Evolutionary conservation across 2,888 invertebrate genomes (phyloP), one percentile per base, ranked within the genome.

Genomic region (Tiliacea aurago): DNA sequence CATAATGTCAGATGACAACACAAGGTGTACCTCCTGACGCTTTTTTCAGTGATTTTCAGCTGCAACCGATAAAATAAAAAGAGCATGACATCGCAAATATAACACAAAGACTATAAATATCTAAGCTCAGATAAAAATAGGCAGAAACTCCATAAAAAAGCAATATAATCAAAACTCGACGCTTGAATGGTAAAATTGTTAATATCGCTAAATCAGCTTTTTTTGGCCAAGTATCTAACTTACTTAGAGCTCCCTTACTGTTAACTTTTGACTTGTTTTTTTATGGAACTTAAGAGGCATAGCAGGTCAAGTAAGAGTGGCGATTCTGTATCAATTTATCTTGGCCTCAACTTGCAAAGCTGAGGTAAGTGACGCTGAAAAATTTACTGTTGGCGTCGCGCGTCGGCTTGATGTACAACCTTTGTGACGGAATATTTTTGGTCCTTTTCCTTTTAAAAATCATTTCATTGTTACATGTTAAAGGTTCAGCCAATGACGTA

Each of bases 191-290:
- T 83, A 74, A 88, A 89, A 88, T 87, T 86, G 83, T 86, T 88
- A 90, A 88, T 87, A 88, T 87, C 83, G 87, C 87, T 78, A 85
- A 86, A 89, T 90, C 87, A 87, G 87, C 90, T 68, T 85, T 87
- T 84, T 87, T 85, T 82, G 61, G 65, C 45, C 67, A 86, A 84
- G 77, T 59, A 65, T 43, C 89, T 83, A 87, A 56, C 43, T 51
- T 78, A 75, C 7, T 53, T 56, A 67, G 86, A 87, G 28, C 89
- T 77, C 53, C 64, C 62, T 78, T 82, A 71, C 77, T 75, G 76
- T 73, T 76, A 61, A 80, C 66, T 73, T 55, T 70, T 58, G 70
- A 76, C 67, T 78, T 78, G 58, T 62, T 70, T 74, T 28, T 73
- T 2, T 64, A 43, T 58, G 55, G 56, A 75, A 76, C 68, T 80